Conservation (phyloP, 2,797 vertebrate species). For the Sebastes kiyomatsui region DNA sequence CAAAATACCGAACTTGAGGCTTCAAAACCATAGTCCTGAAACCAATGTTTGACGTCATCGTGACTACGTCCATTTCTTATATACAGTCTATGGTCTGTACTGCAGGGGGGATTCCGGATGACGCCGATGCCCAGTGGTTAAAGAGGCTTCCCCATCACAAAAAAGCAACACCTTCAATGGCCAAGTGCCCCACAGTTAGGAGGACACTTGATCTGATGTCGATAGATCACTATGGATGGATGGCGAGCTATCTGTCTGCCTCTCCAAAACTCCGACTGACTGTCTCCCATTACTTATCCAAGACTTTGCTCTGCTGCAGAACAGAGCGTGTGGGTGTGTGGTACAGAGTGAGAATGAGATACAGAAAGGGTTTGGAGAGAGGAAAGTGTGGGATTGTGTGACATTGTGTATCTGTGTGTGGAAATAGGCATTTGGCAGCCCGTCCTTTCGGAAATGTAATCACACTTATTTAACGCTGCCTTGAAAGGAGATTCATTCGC, state of each 20-base stretch:
- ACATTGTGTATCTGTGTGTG: conserved; percentile 16
- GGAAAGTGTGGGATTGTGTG: conserved; percentile 18
- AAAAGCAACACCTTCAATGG: background rate
- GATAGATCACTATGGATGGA: background rate
- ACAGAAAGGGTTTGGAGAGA: background rate
- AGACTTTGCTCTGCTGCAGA: background rate
- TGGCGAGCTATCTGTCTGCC: background rate
- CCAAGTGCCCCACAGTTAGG: background rate
- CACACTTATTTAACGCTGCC: conserved; percentile 44
- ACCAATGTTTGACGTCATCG: accelerated
- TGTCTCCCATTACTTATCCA: background rate
- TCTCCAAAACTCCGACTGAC: background rate
- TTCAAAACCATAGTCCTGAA: too few relatives aligned
- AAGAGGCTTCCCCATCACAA: background rate
- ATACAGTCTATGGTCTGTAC: too few relatives aligned
- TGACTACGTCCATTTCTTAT: too few relatives aligned
- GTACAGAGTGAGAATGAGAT: conserved; percentile 19
- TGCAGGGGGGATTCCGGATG: background rate
- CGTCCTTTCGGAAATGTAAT: conserved; percentile 54
- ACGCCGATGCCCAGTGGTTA: background rate
- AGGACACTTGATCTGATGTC: background rate
- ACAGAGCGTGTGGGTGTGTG: conserved; percentile 4
- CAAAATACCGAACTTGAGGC: too few relatives aligned
- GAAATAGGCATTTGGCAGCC: conserved; percentile 14
- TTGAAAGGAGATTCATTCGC: conserved; percentile 18